Evolutionary conservation across 2,797 vertebrate species (phyloP), one percentile per base, ranked within the genome.

Genomic region (Pseudochirops cupreus): DNA sequence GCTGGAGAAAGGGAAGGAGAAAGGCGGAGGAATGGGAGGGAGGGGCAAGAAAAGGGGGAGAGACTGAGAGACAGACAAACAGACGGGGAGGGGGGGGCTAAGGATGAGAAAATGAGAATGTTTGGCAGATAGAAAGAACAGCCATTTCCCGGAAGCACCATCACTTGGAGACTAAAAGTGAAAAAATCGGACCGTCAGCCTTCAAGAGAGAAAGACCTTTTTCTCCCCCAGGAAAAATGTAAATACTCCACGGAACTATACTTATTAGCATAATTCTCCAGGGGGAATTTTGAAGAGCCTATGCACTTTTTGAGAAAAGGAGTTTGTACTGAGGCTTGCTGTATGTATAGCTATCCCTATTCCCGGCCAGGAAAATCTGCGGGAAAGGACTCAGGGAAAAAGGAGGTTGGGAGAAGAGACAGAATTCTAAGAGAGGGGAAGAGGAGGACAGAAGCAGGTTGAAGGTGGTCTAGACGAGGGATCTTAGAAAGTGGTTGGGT

Each of bases 91-190:
- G 31, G 33, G 62, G 14, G 62, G n/a, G 31, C 14, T 0, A 9
- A 9, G 53, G 53, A 53, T 53, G 53, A 53, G 67, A 74, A 28
- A 26, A 5, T 12, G 56, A 58, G 57, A 58, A 58, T 58, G 93
- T 92, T 96, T 96, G 74, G 2, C 55, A 2, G 55, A 55, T 14
- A 55, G 55, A 55, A 55, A 90, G 58, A n/a, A 93, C 93, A n/a
- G 93, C 53, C 55, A 52, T 67, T 95, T 94, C 95, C 92, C 26
- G 46, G 31, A 87, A 87, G 82, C 94, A 91, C 96, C 92, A 94
- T 87, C 55, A 4, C 94, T 92, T 2, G 90, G 95, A 95, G 87
- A 92, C 96, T 96, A 91, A 93, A 39, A 62, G 33, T 13, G 94
- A 95, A 82, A 95, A 91, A n/a, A 31, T 93, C 2, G 39, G 58